These are phyloP conservation scores for Ceriagrion tenellum DNA, from an alignment of 2,888 invertebrate species.

Conservation along the genomic window DNA sequence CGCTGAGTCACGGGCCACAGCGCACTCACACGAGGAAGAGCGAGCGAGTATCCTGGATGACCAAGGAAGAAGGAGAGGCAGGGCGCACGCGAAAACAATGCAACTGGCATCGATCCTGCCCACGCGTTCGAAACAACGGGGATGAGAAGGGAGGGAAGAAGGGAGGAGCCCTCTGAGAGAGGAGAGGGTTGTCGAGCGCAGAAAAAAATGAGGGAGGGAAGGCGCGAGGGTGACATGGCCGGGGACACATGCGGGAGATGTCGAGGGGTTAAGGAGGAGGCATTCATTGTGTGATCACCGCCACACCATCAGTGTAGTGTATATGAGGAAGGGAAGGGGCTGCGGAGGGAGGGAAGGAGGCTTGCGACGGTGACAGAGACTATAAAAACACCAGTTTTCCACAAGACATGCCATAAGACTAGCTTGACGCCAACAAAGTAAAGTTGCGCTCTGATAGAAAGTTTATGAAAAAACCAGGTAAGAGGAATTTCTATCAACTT, in stretches of 20 bases:
- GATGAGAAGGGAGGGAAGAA: neutral
- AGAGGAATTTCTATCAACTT: no score
- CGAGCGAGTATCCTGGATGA: neutral
- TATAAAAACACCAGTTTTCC: no score
- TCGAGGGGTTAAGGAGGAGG: neutral
- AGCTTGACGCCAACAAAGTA: no score
- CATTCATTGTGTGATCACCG: neutral
- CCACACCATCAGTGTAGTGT: neutral
- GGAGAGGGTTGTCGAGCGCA: neutral
- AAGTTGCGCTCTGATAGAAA: no score
- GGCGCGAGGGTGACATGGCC: neutral
- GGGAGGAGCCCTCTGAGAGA: no score
- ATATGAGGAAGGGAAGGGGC: neutral
- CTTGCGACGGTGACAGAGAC: no score
- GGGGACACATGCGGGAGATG: neutral
- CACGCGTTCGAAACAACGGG: neutral
- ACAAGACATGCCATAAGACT: no score
- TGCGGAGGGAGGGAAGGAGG: neutral
- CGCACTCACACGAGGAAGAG: neutral
- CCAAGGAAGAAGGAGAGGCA: neutral
- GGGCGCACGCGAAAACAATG: constrained; percentile 35
- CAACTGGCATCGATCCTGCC: constrained; percentile 42
- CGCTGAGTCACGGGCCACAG: neutral
- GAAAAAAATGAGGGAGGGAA: neutral
- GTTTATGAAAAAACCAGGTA: no score